Evolutionary conservation across 2,888 invertebrate species (phyloP), one percentile per base, ranked within the genome.

Genomic region (Sinotaia quadrata): DNA sequence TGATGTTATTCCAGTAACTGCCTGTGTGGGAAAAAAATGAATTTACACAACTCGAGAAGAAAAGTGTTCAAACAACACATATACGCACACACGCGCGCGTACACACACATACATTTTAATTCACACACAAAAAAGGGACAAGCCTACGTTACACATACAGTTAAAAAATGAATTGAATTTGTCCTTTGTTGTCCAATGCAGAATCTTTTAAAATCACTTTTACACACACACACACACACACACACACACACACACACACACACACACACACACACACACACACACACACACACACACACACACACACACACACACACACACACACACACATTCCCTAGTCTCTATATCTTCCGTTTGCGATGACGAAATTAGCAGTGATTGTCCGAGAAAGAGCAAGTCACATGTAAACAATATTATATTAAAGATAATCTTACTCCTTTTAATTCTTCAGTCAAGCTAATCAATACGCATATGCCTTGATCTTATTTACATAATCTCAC

Each of bases 181-280:
- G n/a, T n/a, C n/a, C n/a, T n/a, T n/a, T n/a, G n/a, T n/a, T n/a
- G n/a, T n/a, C n/a, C n/a, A n/a, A n/a, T n/a, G n/a, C n/a, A n/a
- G n/a, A n/a, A n/a, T n/a, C n/a, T 49, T 7, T 24, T 7, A 7
- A 49, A 7, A 18, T 49, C n/a, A 1, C 18, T 2, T n/a, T n/a
- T 31, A 24, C 27, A 24, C 27, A 24, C 52, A 52, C 27, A 52
- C 52, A 52, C 24, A 52, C 27, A 29, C 52, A 52, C 24, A 52
- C 27, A 29, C 52, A 52, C 24, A 52, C 52, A 52, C 52, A 52
- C 52, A 24, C 24, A 27, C 52, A 24, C 52, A 52, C 52, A 21
- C 24, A 52, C 27, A 2, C 52, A 24, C 52, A 52, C 52, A 37
- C 27, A 37, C 0, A n/a, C 27, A 37, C 31, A 54, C 29, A 21